Conservation (phyloP, 2,888 invertebrate species). For the Tenthredo notha region DNA sequence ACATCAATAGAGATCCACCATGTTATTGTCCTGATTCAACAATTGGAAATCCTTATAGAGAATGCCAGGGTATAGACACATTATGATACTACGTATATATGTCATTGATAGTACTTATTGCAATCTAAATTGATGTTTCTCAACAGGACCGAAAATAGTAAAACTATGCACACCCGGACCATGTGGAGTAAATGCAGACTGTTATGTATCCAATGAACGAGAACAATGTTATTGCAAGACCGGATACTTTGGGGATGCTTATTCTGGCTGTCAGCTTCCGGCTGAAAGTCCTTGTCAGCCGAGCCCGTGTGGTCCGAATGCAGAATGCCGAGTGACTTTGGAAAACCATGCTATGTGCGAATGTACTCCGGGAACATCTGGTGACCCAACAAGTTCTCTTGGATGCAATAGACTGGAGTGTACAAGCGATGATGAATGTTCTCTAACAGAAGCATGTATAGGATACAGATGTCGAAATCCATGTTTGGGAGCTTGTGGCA, state of each 20-base stretch:
- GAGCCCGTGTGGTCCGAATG: slow-evolving; percentile 90
- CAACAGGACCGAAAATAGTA: slow-evolving; percentile 80
- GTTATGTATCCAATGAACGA: slow-evolving; percentile 89
- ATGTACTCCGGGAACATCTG: slow-evolving; percentile 88
- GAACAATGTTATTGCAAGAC: slow-evolving; percentile 91
- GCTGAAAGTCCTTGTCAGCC: slow-evolving; percentile 87
- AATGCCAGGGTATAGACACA: slow-evolving; percentile 81
- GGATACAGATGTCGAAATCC: slow-evolving; percentile 90
- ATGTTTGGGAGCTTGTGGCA: slow-evolving; percentile 90
- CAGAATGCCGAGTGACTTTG: slow-evolving; percentile 85
- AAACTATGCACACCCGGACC: slow-evolving; percentile 90
- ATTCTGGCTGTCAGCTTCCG: slow-evolving; percentile 86
- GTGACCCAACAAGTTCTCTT: slow-evolving; percentile 86
- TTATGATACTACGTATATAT: neutral
- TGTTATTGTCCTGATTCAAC: slow-evolving; percentile 93
- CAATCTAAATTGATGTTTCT: neutral
- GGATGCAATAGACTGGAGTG: slow-evolving; percentile 92
- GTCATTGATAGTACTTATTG: neutral
- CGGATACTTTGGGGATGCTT: slow-evolving; percentile 90
- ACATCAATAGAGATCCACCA: slow-evolving; percentile 87
- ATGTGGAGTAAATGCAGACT: slow-evolving; percentile 91
- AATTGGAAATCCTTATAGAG: slow-evolving; percentile 90
- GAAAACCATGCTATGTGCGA: slow-evolving; percentile 87
- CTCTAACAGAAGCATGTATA: slow-evolving; percentile 87
- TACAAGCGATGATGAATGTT: slow-evolving; percentile 89